Percentiles rank a stretch among this genome's conserved stretches.
Conservation (phyloP, 2,888 invertebrate genomes). For the Piscicola geometra region DNA sequence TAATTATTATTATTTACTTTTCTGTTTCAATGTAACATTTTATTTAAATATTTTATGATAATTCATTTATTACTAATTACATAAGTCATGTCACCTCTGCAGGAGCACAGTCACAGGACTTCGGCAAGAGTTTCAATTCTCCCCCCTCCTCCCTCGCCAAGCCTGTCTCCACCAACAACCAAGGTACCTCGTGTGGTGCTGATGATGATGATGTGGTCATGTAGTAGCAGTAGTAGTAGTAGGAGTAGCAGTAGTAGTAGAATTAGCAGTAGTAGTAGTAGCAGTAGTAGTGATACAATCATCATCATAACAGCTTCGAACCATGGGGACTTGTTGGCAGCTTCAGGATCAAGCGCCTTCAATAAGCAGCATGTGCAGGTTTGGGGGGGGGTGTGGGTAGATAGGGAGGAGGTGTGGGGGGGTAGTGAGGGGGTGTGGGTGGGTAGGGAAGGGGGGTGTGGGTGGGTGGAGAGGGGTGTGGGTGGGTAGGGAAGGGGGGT, state of each 20-base stretch:
- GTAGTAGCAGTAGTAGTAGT: no score
- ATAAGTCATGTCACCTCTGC: not conserved
- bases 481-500: no score
- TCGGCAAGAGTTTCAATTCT: conserved; percentile 33
- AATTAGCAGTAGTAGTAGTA: no score
- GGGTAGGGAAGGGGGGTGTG: no score
- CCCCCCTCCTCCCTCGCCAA: conserved; percentile 29
- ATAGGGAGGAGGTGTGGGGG: no score
- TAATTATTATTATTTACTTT: conserved; percentile 4
- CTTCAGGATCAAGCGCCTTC: conserved; percentile 29
- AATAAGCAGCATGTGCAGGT: conserved; percentile 35
- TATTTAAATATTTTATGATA: not conserved
- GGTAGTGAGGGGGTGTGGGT: no score
- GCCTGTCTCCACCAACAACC: conserved; percentile 10
- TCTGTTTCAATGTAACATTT: not conserved
- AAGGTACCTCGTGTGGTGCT: not conserved
- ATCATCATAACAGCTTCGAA: conserved; percentile 4
- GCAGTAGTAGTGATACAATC: no score
- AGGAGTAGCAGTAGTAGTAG: no score
- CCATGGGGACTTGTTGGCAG: conserved; percentile 25
- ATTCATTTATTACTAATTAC: not conserved
- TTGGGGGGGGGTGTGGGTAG: not conserved
- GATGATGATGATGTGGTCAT: not conserved
- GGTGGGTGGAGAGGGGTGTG: no score
- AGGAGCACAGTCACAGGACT: conserved; percentile 37